A percentile compares a stretch with the other conserved stretches of the same genome.
Evolutionary conservation across 2,888 invertebrate species (phyloP).

Genomic region (Homarus gammarus): DNA sequence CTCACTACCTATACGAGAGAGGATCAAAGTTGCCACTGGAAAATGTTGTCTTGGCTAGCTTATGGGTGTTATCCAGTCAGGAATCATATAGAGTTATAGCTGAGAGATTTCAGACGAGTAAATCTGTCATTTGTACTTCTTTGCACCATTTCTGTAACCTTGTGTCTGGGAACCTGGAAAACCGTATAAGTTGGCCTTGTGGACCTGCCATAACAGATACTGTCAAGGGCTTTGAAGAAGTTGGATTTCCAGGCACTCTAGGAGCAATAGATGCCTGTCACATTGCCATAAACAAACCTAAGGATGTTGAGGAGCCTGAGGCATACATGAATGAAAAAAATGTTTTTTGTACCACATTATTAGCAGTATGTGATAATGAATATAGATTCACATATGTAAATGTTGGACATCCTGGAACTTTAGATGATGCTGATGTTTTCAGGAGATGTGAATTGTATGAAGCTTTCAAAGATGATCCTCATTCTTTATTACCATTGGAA

Average conservation of each 20-base stretch:
- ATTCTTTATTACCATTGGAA: conserved; percentile 41
- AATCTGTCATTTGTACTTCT: conserved; percentile 51
- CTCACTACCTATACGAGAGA: conserved; percentile 47
- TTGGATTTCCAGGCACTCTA: conserved; percentile 49
- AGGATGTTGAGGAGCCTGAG: conserved; percentile 54
- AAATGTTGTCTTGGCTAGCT: conserved; percentile 52
- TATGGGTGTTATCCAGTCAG: conserved; percentile 51
- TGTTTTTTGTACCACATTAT: conserved; percentile 41
- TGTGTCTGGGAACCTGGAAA: conserved; percentile 45
- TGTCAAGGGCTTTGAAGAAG: conserved; percentile 25
- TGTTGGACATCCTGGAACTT: conserved; percentile 51
- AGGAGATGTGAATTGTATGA: conserved; percentile 50
- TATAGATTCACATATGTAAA: conserved; percentile 50
- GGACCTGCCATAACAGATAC: conserved; percentile 12
- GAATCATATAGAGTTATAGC: conserved; percentile 51
- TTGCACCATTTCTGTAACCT: conserved; percentile 49
- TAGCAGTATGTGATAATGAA: conserved; percentile 52
- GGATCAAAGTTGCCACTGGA: conserved; percentile 52
- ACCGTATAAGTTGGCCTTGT: conserved; percentile 44
- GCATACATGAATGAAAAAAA: conserved; percentile 53
- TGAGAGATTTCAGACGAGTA: conserved; percentile 55
- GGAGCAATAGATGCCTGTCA: conserved; percentile 47
- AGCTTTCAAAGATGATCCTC: conserved; percentile 45
- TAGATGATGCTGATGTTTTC: conserved; percentile 43
- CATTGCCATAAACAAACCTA: conserved; percentile 45